Percentiles rank a stretch among this genome's conserved stretches.
phyloP scores from a whole-genome alignment of 2,797 vertebrate species.

The Echiichthys vipera region DNA sequence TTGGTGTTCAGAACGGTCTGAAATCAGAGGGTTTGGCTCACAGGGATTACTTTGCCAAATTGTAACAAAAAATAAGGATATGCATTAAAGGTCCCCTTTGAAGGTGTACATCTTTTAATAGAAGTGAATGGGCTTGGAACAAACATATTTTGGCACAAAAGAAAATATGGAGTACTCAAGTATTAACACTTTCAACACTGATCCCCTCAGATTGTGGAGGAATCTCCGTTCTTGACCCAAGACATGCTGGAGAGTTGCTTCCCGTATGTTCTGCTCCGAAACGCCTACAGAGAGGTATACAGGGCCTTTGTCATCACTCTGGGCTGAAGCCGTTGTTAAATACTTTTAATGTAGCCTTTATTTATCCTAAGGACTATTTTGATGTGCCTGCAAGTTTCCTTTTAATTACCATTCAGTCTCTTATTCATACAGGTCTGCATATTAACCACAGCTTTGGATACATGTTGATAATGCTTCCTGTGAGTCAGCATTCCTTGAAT shows the following conservation, averaged over 20 bases:
- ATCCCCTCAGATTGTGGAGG: constrained; percentile 88
- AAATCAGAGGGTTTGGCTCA: too few species aligned
- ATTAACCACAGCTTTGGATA: background rate
- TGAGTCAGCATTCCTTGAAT: background rate
- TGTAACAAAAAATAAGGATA: too few species aligned
- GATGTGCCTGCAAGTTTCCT: background rate
- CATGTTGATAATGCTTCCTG: constrained; percentile 6
- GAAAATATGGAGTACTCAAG: background rate
- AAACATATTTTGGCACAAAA: background rate
- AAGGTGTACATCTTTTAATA: background rate
- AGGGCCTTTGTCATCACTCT: constrained; percentile 77
- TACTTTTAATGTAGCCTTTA: background rate
- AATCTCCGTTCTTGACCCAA: constrained; percentile 91
- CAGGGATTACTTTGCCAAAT: too few species aligned
- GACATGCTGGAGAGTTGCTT: constrained; percentile 96
- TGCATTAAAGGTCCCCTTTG: too few species aligned
- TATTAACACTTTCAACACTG: constrained; percentile 1
- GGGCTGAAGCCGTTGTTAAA: constrained; percentile 63
- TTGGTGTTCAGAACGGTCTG: too few species aligned
- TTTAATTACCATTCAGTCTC: background rate
- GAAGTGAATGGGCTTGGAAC: background rate
- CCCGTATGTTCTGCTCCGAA: constrained; percentile 93
- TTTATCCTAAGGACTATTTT: constrained; percentile 22
- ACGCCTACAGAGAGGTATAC: constrained; percentile 93
- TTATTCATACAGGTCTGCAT: background rate